Base-by-base conservation (phyloP, 2,113 vertebrate genomes). In the Gracilinanus agilis region DNA sequence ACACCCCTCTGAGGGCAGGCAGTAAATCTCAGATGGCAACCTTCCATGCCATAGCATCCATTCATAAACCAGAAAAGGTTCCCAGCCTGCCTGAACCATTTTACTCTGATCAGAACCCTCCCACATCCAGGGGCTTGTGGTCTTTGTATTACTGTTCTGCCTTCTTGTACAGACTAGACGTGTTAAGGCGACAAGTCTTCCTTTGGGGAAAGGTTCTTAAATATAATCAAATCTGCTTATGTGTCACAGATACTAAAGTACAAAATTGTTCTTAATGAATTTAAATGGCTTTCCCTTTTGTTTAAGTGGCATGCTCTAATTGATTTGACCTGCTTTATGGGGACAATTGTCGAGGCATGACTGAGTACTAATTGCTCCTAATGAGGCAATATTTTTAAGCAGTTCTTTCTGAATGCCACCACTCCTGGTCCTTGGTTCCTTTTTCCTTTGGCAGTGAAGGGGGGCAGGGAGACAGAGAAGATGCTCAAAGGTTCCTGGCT, bases 311-410 rank as follows among this genome's bases (percentile, higher is more conserved):
- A 93, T 94, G 53, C 90, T 90, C 88, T 96, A 96, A 96, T 95
- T 94, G 96, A 96, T 96, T 96, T 96, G 97, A 97, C 96, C 94
- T 92, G 91, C 83, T 97, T 96, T 96, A 94, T 95, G 92, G 91
- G 88, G 90, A 97, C 95, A 94, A 3, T 94, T 93, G 96, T 90
- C 94, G 92, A 95, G 97, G 96, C 97, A 93, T 97, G 93, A 96
- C 93, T 96, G 95, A 96, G 90, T 96, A 93, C 94, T 98, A 97
- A 98, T 97, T 97, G 97, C 94, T 96, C 53, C 96, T 97, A 98
- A 97, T 96, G 93, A 97, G 94, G 95, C 44, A 24, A 90, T 94
- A 88, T 96, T 97, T 96, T 56, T 56, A 97, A 95, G 93, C 95
- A 94, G 40, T 91, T 93, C 34, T 44, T 53, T 90, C 24, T 16